These are phyloP conservation scores for Benitochromis conjunctus DNA, from an alignment of 2,113 vertebrate species.

Conservation along the genomic window DNA sequence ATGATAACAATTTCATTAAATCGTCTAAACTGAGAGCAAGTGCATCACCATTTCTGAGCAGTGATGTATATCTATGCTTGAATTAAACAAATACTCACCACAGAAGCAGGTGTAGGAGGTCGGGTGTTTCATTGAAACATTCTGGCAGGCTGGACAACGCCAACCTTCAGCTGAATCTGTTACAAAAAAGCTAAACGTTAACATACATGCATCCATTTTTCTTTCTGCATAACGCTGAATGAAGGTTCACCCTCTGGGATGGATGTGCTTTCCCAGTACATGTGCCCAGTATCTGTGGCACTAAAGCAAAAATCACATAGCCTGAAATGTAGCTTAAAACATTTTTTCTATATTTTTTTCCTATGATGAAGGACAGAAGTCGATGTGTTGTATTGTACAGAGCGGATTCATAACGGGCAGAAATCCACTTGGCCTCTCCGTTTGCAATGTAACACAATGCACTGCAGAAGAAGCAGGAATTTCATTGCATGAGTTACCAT, in stretches of 20 bases:
- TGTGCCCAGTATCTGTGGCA: not conserved
- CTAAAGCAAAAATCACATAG: not conserved
- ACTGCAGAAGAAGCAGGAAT: constrained; percentile 5
- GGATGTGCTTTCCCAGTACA: not conserved
- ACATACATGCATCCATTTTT: not conserved
- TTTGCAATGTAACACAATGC: not conserved
- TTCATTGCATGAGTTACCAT: not conserved
- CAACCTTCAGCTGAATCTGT: constrained; percentile 89
- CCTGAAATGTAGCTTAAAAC: not conserved
- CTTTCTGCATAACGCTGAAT: not conserved
- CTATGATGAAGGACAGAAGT: not conserved
- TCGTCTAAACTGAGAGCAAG: not conserved
- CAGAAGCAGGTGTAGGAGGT: constrained; percentile 92
- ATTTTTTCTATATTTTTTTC: not conserved
- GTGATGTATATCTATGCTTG: not conserved
- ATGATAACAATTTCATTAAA: not conserved
- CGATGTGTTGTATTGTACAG: rapidly evolving
- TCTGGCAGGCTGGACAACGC: constrained; percentile 97
- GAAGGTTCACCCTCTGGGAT: not conserved
- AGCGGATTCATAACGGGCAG: not conserved
- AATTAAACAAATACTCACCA: constrained; percentile 74
- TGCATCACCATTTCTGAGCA: not conserved
- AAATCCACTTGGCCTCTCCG: not conserved
- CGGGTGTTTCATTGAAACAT: constrained; percentile 84
- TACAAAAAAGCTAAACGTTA: not conserved